Evolutionary conservation across 2,888 invertebrate species (phyloP).

Genomic region (Scaptomyza caliginosa): DNA sequence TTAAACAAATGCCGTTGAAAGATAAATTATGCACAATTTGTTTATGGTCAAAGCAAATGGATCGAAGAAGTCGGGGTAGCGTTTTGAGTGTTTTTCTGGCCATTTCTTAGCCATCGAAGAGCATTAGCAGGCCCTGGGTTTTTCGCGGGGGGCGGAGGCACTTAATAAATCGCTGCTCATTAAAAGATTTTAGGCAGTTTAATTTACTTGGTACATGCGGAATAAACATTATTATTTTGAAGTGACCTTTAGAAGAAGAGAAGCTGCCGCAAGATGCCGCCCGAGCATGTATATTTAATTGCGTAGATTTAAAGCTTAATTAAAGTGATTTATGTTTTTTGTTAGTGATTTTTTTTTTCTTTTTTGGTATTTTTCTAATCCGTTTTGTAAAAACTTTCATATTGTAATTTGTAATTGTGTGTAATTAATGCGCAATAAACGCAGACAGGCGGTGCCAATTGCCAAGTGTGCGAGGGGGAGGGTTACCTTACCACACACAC

Average conservation of each 20-base stretch:
- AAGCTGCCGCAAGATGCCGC: neutral
- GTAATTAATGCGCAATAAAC: conserved; percentile 72
- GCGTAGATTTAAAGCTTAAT: conserved; percentile 39
- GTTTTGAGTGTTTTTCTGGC: conserved; percentile 1
- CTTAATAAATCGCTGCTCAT: conserved; percentile 67
- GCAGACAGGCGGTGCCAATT: conserved; percentile 2
- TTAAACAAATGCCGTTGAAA: conserved; percentile 56
- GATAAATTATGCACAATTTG: conserved; percentile 69
- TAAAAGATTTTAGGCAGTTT: conserved; percentile 68
- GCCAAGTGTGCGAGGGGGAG: conserved; percentile 29
- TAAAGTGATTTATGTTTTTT: conserved; percentile 42
- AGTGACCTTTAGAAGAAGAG: conserved; percentile 4
- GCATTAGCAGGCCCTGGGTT: neutral
- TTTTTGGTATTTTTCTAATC: conserved; percentile 30
- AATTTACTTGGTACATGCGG: conserved; percentile 40
- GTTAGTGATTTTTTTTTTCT: neutral
- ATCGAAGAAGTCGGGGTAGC: conserved; percentile 37
- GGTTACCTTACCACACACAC: conserved; percentile 31
- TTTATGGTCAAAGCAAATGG: conserved; percentile 57
- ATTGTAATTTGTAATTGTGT: conserved; percentile 65
- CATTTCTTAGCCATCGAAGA: too few species aligned
- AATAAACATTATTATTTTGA: neutral
- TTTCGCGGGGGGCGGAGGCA: conserved; percentile 23
- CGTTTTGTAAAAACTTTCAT: conserved; percentile 57
- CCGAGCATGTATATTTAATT: conserved; percentile 6